A percentile compares a stretch with the other conserved stretches of the same genome.
Conservation (phyloP, 2,888 invertebrate species). For the Camponotus fellah region DNA sequence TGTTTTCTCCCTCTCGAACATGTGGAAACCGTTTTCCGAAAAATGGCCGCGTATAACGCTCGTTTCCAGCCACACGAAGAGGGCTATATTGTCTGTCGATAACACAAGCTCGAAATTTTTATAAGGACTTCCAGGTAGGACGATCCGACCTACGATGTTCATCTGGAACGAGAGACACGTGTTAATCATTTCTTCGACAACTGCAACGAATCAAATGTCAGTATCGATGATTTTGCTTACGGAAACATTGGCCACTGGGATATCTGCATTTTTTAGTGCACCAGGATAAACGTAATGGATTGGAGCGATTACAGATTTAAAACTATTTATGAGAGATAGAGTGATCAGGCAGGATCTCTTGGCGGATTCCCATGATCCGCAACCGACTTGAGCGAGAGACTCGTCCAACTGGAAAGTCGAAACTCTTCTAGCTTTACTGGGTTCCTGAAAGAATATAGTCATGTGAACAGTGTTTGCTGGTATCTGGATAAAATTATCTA, state of each 20-base stretch:
- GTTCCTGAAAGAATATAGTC: conserved; percentile 74
- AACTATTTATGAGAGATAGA: conserved; percentile 86
- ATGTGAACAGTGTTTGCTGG: no score
- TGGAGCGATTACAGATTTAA: conserved; percentile 86
- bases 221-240: conserved; percentile 84
- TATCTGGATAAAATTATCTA: no score
- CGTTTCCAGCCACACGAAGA: conserved; percentile 91
- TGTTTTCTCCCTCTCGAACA: conserved; percentile 80
- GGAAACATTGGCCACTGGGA: conserved; percentile 87
- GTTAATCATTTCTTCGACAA: background rate
- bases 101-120: conserved; percentile 83
- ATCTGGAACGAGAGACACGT: conserved; percentile 73
- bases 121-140: conserved; percentile 47
- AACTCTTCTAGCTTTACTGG: conserved; percentile 78
- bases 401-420: conserved; percentile 79
- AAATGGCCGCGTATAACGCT: conserved; percentile 88
- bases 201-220: background rate
- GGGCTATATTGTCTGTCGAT: conserved; percentile 87
- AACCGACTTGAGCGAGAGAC: conserved; percentile 80
- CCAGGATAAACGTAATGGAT: conserved; percentile 90
- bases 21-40: conserved; percentile 92
- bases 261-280: conserved; percentile 87
- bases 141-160: conserved; percentile 39
- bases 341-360: conserved; percentile 85
- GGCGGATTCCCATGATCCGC: conserved; percentile 79